Conservation (phyloP, 2,113 vertebrate genomes). For the Microcebus griseorufus region DNA sequence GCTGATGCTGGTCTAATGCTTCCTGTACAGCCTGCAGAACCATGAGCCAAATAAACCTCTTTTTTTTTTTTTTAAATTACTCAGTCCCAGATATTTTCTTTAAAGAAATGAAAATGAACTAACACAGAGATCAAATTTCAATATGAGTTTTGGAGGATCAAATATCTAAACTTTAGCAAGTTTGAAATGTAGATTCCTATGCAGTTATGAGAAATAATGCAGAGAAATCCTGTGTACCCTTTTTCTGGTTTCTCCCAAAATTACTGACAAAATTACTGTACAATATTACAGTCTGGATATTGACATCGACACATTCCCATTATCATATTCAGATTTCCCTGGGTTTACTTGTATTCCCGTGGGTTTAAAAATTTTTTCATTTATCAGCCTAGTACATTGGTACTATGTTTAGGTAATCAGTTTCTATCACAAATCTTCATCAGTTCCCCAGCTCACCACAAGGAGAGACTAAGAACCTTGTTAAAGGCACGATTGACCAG, state of each 20-base stretch:
- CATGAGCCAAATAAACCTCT: too few species aligned
- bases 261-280: not conserved
- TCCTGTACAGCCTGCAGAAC: too few species aligned
- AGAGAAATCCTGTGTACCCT: not conserved
- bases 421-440: slow-evolving; percentile 1
- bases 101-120: too few species aligned
- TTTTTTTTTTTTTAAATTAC: too few species aligned
- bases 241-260: not conserved
- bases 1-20: too few species aligned
- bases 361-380: not conserved
- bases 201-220: not conserved
- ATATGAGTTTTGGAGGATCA: too few species aligned
- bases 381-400: not conserved
- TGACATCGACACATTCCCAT: not conserved
- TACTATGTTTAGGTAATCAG: not conserved
- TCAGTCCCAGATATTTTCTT: too few species aligned
- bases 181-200: not conserved
- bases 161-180: not conserved
- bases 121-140: too few species aligned
- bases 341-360: not conserved
- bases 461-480: not conserved
- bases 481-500: not conserved
- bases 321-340: not conserved
- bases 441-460: not conserved
- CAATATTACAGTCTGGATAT: not conserved